These are phyloP conservation scores for Parnassius apollo DNA, from an alignment of 2,888 invertebrate genomes.

Conservation along the genomic window DNA sequence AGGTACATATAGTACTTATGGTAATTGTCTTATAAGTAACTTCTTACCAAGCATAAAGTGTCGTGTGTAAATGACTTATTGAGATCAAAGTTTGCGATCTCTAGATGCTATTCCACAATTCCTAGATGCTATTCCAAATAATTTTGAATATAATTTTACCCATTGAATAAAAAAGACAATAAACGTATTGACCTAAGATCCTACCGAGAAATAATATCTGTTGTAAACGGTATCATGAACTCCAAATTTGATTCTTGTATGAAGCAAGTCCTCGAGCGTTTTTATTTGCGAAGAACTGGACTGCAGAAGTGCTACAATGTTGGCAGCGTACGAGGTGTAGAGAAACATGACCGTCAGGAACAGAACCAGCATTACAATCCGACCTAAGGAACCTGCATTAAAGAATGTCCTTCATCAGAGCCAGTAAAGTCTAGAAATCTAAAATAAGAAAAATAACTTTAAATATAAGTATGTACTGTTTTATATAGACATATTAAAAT, in stretches of 20 bases:
- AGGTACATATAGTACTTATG: too few species aligned
- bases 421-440: too few species aligned
- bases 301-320: conserved; percentile 87
- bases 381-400: conserved; percentile 69
- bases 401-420: conserved; percentile 11
- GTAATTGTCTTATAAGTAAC: too few species aligned
- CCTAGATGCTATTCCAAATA: too few species aligned
- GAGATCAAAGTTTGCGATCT: too few species aligned
- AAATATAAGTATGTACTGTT: too few species aligned
- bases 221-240: conserved; percentile 87
- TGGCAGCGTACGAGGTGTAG: conserved; percentile 88
- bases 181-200: conserved; percentile 3
- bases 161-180: background rate
- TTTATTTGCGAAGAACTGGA: conserved; percentile 86
- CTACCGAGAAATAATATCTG: conserved; percentile 84
- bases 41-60: too few species aligned
- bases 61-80: too few species aligned
- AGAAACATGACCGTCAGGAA: conserved; percentile 85
- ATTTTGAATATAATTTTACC: too few species aligned
- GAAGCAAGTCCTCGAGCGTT: conserved; percentile 82
- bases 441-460: too few species aligned
- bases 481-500: too few species aligned
- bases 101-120: too few species aligned
- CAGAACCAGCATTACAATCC: conserved; percentile 83
- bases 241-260: conserved; percentile 84